Evolutionary conservation across 2,797 vertebrate genomes (phyloP).

Genomic region (Oryzias dopingdopingensis): DNA sequence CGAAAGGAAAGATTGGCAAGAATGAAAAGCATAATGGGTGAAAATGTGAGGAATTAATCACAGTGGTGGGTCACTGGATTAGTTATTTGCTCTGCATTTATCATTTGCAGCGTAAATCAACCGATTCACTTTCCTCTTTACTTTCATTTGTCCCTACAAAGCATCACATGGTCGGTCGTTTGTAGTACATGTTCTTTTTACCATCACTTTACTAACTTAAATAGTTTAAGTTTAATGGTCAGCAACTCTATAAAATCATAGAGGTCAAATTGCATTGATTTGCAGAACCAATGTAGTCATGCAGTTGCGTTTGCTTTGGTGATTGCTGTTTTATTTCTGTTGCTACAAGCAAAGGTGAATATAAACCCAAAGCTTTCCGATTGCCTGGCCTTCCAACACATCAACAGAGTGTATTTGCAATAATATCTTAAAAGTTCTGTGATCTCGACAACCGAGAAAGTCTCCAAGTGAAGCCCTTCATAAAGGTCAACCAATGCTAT

Average conservation of each 20-base stretch:
- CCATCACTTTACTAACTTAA: too few relatives aligned
- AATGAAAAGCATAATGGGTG: constrained; percentile 18
- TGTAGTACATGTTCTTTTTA: neutral
- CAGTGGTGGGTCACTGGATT: constrained; percentile 14
- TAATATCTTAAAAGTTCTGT: constrained; percentile 55
- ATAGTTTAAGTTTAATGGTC: too few relatives aligned
- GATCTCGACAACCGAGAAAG: constrained; percentile 34
- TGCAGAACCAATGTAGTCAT: too few relatives aligned
- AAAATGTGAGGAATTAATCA: constrained; percentile 41
- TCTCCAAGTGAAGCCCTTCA: constrained; percentile 47
- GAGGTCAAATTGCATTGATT: too few relatives aligned
- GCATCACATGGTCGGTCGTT: neutral
- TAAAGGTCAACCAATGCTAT: constrained; percentile 68
- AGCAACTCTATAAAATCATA: too few relatives aligned
- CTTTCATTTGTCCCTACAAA: neutral
- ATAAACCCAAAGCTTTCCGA: constrained; percentile 18
- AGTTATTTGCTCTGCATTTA: constrained; percentile 1
- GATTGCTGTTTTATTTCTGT: neutral
- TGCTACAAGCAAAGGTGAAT: neutral
- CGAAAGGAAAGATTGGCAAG: constrained; percentile 35
- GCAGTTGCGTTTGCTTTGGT: neutral
- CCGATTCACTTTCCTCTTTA: neutral
- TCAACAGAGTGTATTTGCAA: constrained; percentile 6
- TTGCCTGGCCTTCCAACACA: constrained; percentile 15
- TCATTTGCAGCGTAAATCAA: constrained; percentile 1